phyloP scores from a whole-genome alignment of 2,113 vertebrate genomes.

The Varanus salvator region DNA sequence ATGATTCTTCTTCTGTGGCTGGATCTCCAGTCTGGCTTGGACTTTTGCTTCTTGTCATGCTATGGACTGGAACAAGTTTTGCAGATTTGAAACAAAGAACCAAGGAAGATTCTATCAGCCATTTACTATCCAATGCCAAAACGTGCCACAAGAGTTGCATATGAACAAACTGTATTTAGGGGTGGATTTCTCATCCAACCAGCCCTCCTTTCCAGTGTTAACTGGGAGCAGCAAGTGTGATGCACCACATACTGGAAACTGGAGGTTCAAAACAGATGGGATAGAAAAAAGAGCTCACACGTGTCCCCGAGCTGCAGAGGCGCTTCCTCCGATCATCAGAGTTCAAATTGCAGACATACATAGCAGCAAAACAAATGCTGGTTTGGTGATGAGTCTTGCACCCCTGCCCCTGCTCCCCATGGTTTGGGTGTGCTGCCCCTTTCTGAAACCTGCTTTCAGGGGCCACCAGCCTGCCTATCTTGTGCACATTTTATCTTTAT shows the following conservation, averaged over 20 bases:
- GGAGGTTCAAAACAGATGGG: background rate
- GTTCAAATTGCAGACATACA: background rate
- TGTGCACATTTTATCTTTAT: background rate
- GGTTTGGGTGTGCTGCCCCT: background rate
- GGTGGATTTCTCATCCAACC: background rate
- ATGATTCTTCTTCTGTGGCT: background rate
- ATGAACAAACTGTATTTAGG: background rate
- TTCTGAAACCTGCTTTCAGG: background rate
- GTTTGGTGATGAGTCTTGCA: background rate
- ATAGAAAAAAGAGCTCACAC: background rate
- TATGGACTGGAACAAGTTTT: background rate
- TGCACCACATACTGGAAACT: background rate
- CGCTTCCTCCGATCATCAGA: background rate
- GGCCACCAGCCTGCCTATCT: background rate
- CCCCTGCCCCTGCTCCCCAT: background rate
- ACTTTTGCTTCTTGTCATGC: background rate
- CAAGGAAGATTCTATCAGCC: background rate
- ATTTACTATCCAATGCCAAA: background rate
- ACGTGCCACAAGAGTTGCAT: background rate
- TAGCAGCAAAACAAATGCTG: background rate
- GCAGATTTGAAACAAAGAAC: background rate
- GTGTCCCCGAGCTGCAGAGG: background rate
- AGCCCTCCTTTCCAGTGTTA: background rate
- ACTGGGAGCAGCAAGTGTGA: background rate
- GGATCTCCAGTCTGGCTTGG: background rate